Base-by-base conservation (phyloP, 2,888 invertebrate genomes). In the Tortricodes alternella region DNA sequence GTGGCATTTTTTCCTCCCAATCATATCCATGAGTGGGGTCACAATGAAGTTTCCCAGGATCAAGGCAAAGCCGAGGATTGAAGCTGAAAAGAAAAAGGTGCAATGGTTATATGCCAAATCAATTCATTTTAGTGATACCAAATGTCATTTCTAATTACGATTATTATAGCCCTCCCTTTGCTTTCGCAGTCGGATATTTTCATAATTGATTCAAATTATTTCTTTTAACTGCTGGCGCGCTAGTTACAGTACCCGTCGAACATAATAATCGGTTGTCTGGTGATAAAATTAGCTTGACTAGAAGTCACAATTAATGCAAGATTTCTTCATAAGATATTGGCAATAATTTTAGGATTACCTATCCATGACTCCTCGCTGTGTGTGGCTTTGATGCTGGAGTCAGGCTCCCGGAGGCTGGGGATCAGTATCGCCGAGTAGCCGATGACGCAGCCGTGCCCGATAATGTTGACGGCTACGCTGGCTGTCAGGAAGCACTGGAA, bases 341-440 rank as follows among this genome's bases (percentile, higher is more conserved):
- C n/a, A n/a, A n/a, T n/a, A n/a, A n/a, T n/a, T n/a, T n/a, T n/a
- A n/a, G n/a, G n/a, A n/a, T 65, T 59, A 91, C 91, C 93, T 67
- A 93, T 92, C 92, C 93, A 93, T 65, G 93, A 93, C 38, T 91
- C 91, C 64, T 93, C 74, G 27, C 89, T 82, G 1, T 78, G 66
- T 0, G 85, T 86, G 24, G 92, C 88, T 23, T 77, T 73, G 37
- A 92, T 88, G 11, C 81, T 71, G 2, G 89, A 87, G 46, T 85
- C 83, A 0, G 81, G 77, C 0, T 65, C 64, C 39, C 91, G 80
- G 19, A 94, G 80, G 60, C 92, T 92, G 0, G 94, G 93, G 16
- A 93, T 82, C 50, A 94, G 76, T 39, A 94, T 88, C 0, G 93
- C 93, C 0, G 93, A 92, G 74, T 92, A 93, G 0, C 94, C 94